Evolutionary conservation across 2,888 invertebrate genomes (phyloP).

Genomic region (Thereva nobilitata): DNA sequence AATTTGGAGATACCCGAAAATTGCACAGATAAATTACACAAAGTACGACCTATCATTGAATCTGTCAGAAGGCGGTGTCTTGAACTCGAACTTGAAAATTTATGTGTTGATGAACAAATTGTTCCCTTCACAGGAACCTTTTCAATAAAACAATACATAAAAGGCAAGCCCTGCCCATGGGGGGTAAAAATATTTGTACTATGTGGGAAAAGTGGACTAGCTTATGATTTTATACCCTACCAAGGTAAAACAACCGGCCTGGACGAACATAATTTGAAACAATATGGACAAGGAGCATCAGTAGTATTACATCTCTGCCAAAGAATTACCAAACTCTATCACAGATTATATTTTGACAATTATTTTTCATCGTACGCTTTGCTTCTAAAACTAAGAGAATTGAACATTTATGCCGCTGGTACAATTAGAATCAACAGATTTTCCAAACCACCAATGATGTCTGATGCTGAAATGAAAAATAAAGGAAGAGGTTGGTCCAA

Average conservation of each 20-base stretch:
- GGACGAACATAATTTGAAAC: neutral
- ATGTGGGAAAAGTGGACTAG: neutral
- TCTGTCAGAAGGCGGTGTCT: too few relatives aligned
- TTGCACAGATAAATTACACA: too few relatives aligned
- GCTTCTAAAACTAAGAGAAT: neutral
- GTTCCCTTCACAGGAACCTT: too few relatives aligned
- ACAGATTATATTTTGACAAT: neutral
- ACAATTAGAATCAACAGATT: neutral
- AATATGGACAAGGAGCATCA: neutral
- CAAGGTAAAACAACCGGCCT: neutral
- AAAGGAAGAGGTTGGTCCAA: neutral
- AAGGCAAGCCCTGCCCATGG: neutral
- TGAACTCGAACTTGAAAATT: too few relatives aligned
- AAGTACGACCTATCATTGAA: too few relatives aligned
- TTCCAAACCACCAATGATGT: neutral
- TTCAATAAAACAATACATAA: neutral
- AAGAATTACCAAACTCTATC: neutral
- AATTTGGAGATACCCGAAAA: too few relatives aligned
- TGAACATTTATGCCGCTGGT: neutral
- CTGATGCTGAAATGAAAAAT: neutral
- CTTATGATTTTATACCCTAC: slow-evolving; percentile 1
- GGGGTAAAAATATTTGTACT: neutral
- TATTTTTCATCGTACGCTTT: neutral
- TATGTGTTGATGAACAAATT: too few relatives aligned
- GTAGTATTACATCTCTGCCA: neutral